phyloP scores from a whole-genome alignment of 2,113 vertebrate species.

The rat (Rattus norvegicus) region DNA sequence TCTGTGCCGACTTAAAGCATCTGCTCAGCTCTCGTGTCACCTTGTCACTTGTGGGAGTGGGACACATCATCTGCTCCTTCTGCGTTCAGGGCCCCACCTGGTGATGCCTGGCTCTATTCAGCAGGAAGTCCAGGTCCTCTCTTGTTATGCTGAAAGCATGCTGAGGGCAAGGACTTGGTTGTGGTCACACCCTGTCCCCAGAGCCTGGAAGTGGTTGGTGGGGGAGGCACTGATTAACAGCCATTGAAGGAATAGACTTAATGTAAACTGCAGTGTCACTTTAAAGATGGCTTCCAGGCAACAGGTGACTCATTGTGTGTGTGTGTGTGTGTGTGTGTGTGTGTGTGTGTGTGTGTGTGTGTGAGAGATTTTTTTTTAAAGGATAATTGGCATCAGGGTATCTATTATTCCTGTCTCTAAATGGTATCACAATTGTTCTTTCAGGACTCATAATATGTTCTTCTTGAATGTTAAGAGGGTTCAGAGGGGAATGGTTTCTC shows the following conservation, averaged over 20 bases:
- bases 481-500: not conserved
- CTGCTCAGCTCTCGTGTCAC: not conserved
- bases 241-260: not conserved
- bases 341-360: not conserved
- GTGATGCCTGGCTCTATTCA: not conserved
- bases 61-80: rapidly evolving
- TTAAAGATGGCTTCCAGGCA: conserved; percentile 18
- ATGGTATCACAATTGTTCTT: not conserved
- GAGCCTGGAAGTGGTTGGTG: not conserved
- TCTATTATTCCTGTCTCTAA: not conserved
- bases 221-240: not conserved
- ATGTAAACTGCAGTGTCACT: conserved; percentile 14
- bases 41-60: not conserved
- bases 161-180: not conserved
- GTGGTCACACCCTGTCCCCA: not conserved
- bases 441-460: not conserved
- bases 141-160: not conserved
- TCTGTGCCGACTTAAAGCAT: not conserved
- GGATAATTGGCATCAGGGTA: not conserved
- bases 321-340: no score
- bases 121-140: not conserved
- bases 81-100: not conserved
- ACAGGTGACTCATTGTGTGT: not conserved
- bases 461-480: not conserved
- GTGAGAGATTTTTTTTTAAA: not conserved